Evolutionary conservation across 1,140 invertebrate species (phyloP).

Genomic region (Drosophila kikkawai): DNA sequence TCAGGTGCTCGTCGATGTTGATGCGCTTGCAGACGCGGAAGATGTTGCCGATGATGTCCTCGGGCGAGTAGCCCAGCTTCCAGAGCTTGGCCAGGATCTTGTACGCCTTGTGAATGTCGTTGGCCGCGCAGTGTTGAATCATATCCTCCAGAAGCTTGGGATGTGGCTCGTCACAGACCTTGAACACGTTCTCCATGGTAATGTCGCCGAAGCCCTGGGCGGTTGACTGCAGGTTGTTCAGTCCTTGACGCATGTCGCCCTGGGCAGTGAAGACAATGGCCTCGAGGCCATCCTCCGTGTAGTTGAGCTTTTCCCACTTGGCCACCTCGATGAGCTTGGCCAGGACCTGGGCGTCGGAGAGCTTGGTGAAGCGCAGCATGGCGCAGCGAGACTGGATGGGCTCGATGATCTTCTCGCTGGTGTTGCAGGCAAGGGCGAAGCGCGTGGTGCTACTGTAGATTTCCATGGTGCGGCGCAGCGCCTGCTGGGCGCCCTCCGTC

Average conservation of each 20-base stretch:
- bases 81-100: conserved; percentile 95
- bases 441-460: conserved; percentile 98
- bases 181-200: conserved; percentile 98
- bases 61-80: conserved; percentile 96
- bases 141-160: conserved; percentile 97
- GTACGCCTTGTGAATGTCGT: conserved; percentile 95
- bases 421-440: conserved; percentile 99
- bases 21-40: conserved; percentile 97
- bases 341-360: conserved; percentile 95
- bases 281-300: conserved; percentile 97
- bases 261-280: conserved; percentile 99
- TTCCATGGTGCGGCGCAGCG: conserved; percentile 98
- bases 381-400: conserved; percentile 99
- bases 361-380: conserved; percentile 96
- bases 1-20: conserved; percentile 92
- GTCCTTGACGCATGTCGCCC: conserved; percentile 98
- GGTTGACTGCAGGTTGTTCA: conserved; percentile 99
- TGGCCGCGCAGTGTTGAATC: conserved; percentile 93
- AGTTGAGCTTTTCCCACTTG: conserved; percentile 89
- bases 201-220: conserved; percentile 97
- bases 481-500: conserved; percentile 99
- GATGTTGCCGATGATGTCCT: conserved; percentile 98
- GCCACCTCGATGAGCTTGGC: conserved; percentile 88
- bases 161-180: conserved; percentile 99
- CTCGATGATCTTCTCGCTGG: conserved; percentile 99